A percentile compares a stretch with the other conserved stretches of the same genome.
Evolutionary conservation across 2,797 vertebrate species (phyloP).

Genomic region (Clarias platycephalus): DNA sequence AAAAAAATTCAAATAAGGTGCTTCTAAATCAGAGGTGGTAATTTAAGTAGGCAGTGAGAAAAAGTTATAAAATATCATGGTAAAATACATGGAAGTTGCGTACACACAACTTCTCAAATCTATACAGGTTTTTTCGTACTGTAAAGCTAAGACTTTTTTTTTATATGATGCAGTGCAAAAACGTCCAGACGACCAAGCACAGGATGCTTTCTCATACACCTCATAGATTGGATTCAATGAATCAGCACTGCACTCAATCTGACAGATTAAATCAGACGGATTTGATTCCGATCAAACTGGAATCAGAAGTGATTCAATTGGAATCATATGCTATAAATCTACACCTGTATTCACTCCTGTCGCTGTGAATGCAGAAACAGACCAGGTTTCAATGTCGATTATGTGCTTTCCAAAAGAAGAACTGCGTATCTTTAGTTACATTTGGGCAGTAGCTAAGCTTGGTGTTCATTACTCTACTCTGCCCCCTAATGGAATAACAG

Average conservation of each 20-base stretch:
- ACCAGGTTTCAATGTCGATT: neutral
- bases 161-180: no score
- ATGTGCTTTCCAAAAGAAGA: neutral
- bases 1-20: neutral
- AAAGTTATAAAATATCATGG: neutral
- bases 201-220: no score
- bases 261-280: neutral
- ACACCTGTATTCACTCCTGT: neutral
- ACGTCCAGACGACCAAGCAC: no score
- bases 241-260: neutral
- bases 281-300: neutral
- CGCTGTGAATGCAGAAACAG: neutral
- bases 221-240: neutral
- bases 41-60: neutral
- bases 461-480: neutral
- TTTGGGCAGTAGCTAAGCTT: neutral
- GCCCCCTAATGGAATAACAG: neutral
- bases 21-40: neutral
- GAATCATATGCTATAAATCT: neutral
- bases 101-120: no score
- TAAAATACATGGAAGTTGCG: no score
- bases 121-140: no score
- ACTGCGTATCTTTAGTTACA: neutral
- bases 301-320: neutral
- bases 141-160: no score